Base-by-base conservation (phyloP, 2,888 invertebrate genomes). In the Sicus ferrugineus region DNA sequence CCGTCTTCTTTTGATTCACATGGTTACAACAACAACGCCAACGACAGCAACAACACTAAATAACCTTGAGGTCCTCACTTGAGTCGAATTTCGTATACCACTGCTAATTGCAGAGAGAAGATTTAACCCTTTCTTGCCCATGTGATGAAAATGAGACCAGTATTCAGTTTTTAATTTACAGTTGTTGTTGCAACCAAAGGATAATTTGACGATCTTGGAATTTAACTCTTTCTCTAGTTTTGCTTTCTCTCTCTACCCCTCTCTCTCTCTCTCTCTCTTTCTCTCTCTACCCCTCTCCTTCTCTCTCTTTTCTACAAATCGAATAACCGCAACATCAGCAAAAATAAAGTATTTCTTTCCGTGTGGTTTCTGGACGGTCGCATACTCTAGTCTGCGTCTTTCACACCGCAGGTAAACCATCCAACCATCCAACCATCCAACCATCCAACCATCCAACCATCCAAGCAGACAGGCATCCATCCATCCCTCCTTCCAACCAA, bases 1-100 rank as follows among this genome's bases (percentile, higher is more conserved):
- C 50, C 23, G n/a, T 19, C 19, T 62, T 62, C 66, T 74, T 75
- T 74, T 73, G 72, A 72, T 76, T 73, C 34, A 9, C 42, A n/a
- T 3, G 11, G 14, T 7, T 4, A n/a, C 5, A 42, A 42, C 42
- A 42, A 2, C 7, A 2, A 4, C 42, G n/a, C 14, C 42, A 42
- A 42, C 42, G n/a, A 42, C 42, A 42, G 42, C 42, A 42, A 42
- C 5, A 42, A 3, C 1, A 42, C 7, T n/a, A 30, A 58, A 58
- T n/a, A 26, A 62, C n/a, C n/a, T n/a, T n/a, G n/a, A n/a, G n/a
- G n/a, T n/a, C n/a, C n/a, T n/a, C n/a, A n/a, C n/a, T n/a, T n/a
- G n/a, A n/a, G n/a, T n/a, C n/a, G n/a, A n/a, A n/a, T n/a, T n/a
- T n/a, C n/a, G n/a, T n/a, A n/a, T n/a, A n/a, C n/a, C n/a, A n/a